Percentiles rank a stretch among this genome's conserved stretches.
Conservation (phyloP, 2,888 invertebrate genomes). For the Cosmopolites sordidus region DNA sequence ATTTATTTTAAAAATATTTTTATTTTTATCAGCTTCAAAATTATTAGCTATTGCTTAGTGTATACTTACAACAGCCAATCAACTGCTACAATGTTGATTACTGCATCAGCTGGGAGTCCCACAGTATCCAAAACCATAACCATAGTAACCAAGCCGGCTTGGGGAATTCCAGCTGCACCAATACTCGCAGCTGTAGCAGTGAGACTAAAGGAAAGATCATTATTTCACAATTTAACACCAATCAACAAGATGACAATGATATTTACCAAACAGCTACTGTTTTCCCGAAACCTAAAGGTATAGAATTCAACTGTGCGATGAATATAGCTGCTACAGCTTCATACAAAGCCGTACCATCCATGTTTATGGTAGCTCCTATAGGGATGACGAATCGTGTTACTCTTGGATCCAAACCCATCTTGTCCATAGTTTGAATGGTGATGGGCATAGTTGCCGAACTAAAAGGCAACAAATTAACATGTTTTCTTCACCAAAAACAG, state of each 20-base stretch:
- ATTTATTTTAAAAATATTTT: too few relatives aligned
- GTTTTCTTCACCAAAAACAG: neutral
- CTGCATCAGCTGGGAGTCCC: conserved; percentile 84
- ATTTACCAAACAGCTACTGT: conserved; percentile 86
- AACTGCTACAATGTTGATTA: conserved; percentile 84
- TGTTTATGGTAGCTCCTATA: conserved; percentile 96
- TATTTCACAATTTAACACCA: neutral
- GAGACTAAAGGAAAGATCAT: conserved; percentile 34
- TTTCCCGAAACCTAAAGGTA: conserved; percentile 79
- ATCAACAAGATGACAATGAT: neutral
- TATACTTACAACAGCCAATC: conserved; percentile 85
- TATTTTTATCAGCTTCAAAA: too few relatives aligned
- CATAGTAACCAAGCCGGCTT: conserved; percentile 93
- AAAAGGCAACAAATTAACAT: conserved; percentile 4
- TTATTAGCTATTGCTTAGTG: too few relatives aligned
- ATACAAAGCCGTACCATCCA: conserved; percentile 96
- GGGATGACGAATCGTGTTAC: conserved; percentile 94
- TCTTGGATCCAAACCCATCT: conserved; percentile 83
- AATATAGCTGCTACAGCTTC: conserved; percentile 98
- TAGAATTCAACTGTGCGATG: conserved; percentile 86
- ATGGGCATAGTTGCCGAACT: conserved; percentile 94
- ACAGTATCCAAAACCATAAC: conserved; percentile 92
- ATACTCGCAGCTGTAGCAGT: conserved; percentile 96
- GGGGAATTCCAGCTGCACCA: conserved; percentile 95
- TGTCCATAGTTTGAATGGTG: conserved; percentile 69